These are phyloP conservation scores for Leptothorax acervorum DNA, from an alignment of 2,888 invertebrate genomes.

Conservation along the genomic window DNA sequence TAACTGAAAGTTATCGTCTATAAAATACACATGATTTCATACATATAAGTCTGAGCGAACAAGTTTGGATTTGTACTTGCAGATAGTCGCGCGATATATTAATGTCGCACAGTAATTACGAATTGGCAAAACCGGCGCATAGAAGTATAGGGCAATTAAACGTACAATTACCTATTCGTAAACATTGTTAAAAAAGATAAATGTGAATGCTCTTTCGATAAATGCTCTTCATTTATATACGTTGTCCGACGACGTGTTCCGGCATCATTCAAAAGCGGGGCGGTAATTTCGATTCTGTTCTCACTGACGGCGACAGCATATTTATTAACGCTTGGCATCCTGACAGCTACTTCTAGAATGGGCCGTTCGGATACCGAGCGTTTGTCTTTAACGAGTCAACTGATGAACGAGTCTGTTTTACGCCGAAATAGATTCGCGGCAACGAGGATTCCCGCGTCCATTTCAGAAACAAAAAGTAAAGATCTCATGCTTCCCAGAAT, in stretches of 20 bases:
- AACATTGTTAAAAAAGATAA: constrained; percentile 48
- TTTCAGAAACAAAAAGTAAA: constrained; percentile 33
- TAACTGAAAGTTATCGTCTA: constrained; percentile 48
- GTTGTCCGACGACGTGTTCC: constrained; percentile 52
- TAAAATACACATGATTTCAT: constrained; percentile 30
- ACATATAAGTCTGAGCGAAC: not conserved
- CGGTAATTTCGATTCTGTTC: constrained; percentile 69
- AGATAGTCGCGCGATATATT: constrained; percentile 11
- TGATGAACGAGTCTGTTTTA: constrained; percentile 79
- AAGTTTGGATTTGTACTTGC: not conserved
- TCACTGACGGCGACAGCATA: constrained; percentile 72
- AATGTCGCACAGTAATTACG: not conserved
- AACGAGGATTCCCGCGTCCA: constrained; percentile 30
- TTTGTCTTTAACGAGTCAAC: constrained; percentile 77
- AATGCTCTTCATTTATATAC: constrained; percentile 44
- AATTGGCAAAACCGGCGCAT: not conserved
- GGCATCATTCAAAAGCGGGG: constrained; percentile 55
- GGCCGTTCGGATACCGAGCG: constrained; percentile 76
- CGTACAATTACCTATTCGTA: constrained; percentile 39
- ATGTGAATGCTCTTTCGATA: constrained; percentile 47
- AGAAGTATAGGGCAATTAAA: constrained; percentile 7
- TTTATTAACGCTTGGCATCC: constrained; percentile 82
- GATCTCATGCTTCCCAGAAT: not conserved
- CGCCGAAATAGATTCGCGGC: constrained; percentile 75
- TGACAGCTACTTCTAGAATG: constrained; percentile 77